Conservation (phyloP, 2,797 vertebrate species). For the Huso huso region DNA sequence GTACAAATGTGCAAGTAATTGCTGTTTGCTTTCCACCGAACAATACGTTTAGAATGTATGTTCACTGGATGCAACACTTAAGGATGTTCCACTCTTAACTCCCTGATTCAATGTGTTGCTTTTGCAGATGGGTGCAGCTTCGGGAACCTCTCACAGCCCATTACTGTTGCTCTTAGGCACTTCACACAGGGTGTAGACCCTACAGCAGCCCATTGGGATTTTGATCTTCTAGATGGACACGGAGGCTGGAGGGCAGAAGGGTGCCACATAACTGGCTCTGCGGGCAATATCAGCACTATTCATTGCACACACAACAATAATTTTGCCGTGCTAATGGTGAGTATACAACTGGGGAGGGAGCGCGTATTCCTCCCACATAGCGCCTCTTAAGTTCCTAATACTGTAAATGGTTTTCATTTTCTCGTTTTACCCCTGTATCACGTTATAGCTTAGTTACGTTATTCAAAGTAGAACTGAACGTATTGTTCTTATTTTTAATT, state of each 20-base stretch:
- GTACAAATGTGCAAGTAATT: too few species aligned
- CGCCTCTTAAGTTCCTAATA: background rate
- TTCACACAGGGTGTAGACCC: constrained; percentile 73
- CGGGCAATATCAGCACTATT: constrained; percentile 74
- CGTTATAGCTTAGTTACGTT: too few species aligned
- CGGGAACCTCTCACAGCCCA: constrained; percentile 65
- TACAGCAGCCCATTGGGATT: constrained; percentile 81
- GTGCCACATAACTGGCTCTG: constrained; percentile 79
- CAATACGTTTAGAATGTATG: constrained; percentile 18
- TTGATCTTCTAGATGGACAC: constrained; percentile 92
- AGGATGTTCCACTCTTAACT: constrained; percentile 51
- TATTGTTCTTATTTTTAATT: background rate
- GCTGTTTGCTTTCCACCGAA: constrained; percentile 13
- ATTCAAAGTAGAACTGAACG: too few species aligned
- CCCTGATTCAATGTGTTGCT: constrained; percentile 57
- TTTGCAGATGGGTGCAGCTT: constrained; percentile 83
- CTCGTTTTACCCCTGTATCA: background rate
- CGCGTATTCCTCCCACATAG: background rate
- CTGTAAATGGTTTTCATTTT: background rate
- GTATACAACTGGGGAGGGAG: constrained; percentile 40
- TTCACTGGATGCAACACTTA: constrained; percentile 32
- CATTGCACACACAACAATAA: constrained; percentile 74
- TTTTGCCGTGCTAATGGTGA: constrained; percentile 98
- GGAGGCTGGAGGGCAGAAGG: constrained; percentile 88
- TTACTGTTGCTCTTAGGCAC: constrained; percentile 74